Base-by-base conservation (phyloP, 2,888 invertebrate genomes). In the Lochmaea capreae region DNA sequence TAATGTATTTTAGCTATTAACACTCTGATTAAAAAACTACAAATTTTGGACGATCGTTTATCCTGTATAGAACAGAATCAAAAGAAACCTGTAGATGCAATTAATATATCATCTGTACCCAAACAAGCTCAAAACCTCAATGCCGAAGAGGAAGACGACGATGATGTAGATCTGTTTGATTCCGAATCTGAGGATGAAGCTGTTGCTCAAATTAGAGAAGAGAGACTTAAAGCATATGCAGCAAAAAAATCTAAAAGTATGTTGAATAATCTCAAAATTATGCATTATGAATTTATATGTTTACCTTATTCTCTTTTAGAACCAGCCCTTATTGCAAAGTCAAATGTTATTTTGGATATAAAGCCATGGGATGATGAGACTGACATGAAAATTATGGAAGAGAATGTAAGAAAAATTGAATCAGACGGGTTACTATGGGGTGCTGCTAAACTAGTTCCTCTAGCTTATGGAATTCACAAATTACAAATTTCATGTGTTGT, bases 311-410 rank as follows among this genome's bases (percentile, higher is more conserved):
- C 16, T 85, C 74, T 85, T 86, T 42, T 85, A 94, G 93, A 98
- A 88, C 95, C 96, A 39, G 92, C 88, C 6, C 87, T 97, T 57
- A 95, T 98, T 86, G 98, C 98, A 72, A 99, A 99, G 88, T 98
- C 97, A 5, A 97, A 93, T 85, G 93, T 99, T 66, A 93, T 99
- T 79, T 89, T 98, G 79, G 98, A 98, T 88, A 93, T 98, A 1
- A 99, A 99, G 86, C 97, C 97, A 18, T 93, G 93, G 93, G 95
- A 95, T 86, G 97, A 97, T 88, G 97, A 97, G 87, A 98, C 98
- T 52, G 95, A 98, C 83, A 95, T 98, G 94, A 91, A 90, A 80
- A 91, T 89, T 73, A 90, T 98, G 91, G 98, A 99, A 88, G 87
- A 89, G 42, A 88, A 89, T 80, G 97, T 98, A 0, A 90, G 97